Percentiles rank a stretch among this genome's conserved stretches.
Evolutionary conservation across 1,140 invertebrate genomes (phyloP).

Genomic region (Apis laboriosa): DNA sequence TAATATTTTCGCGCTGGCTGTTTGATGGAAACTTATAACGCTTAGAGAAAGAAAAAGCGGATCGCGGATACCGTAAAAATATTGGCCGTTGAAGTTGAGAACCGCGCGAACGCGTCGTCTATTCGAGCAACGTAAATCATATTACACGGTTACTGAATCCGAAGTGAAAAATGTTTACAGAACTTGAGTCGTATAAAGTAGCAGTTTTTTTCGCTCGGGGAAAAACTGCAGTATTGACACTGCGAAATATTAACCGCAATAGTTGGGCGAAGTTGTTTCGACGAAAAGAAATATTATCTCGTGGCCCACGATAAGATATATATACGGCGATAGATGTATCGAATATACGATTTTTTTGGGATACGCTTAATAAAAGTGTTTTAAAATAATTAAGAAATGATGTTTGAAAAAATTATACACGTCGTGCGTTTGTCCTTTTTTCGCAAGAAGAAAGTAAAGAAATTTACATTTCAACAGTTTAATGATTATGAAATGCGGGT

Average conservation of each 20-base stretch:
- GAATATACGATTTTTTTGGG: not conserved
- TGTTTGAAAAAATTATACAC: too few species aligned
- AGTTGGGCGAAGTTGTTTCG: not conserved
- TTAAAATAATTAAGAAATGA: too few species aligned
- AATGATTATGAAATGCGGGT: too few species aligned
- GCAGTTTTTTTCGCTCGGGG: not conserved
- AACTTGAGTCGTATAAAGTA: slow-evolving; percentile 22
- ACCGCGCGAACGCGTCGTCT: not conserved
- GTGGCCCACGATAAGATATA: not conserved
- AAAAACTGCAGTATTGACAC: slow-evolving; percentile 3
- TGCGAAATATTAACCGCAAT: slow-evolving; percentile 21
- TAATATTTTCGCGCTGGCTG: not conserved
- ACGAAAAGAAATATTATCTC: slow-evolving; percentile 18
- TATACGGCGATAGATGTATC: not conserved
- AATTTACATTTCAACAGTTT: too few species aligned
- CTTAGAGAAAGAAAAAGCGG: not conserved
- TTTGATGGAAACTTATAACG: not conserved
- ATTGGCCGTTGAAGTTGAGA: not conserved
- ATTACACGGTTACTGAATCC: slow-evolving; percentile 45
- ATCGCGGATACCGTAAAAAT: not conserved
- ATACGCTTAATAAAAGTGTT: too few species aligned
- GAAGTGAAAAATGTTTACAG: slow-evolving; percentile 48
- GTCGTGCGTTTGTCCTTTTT: too few species aligned
- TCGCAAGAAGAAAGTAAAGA: too few species aligned
- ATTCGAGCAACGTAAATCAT: slow-evolving; percentile 50